A percentile compares a stretch with the other conserved stretches of the same genome.
These are phyloP conservation scores for Pseudeuparius sepicola DNA, from an alignment of 2,888 invertebrate genomes.

Conservation along the genomic window DNA sequence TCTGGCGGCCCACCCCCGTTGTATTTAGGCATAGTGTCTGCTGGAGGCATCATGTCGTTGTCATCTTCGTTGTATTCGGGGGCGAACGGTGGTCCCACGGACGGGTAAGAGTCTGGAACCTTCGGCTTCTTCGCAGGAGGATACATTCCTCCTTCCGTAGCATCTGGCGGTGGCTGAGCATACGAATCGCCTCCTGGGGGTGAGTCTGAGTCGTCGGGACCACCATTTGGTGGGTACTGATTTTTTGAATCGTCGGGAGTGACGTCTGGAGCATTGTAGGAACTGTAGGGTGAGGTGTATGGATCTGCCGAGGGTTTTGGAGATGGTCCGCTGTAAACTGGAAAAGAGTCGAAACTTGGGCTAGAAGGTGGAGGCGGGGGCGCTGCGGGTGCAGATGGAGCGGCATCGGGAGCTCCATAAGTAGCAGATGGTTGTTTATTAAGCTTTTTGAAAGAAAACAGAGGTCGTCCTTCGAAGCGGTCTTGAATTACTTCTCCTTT, in stretches of 20 bases:
- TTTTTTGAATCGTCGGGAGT: slow-evolving; percentile 19
- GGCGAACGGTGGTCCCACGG: slow-evolving; percentile 27
- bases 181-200: background rate
- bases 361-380: slow-evolving; percentile 10
- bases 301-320: slow-evolving; percentile 23
- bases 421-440: slow-evolving; percentile 13
- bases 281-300: slow-evolving; percentile 32
- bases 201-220: background rate
- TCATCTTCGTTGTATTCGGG: slow-evolving; percentile 13
- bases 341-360: slow-evolving; percentile 19
- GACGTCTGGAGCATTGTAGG: slow-evolving; percentile 31
- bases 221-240: too few relatives aligned
- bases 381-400: slow-evolving; percentile 10
- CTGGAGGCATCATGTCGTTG: slow-evolving; percentile 12
- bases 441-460: slow-evolving; percentile 31
- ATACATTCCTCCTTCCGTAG: slow-evolving; percentile 16
- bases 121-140: slow-evolving; percentile 12
- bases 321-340: slow-evolving; percentile 20
- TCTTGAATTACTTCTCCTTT: slow-evolving; percentile 37
- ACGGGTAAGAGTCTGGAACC: slow-evolving; percentile 18
- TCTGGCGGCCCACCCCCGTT: slow-evolving; percentile 22
- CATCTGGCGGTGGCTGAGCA: slow-evolving; percentile 8
- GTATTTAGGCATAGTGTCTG: slow-evolving; percentile 18
- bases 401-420: slow-evolving; percentile 14
- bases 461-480: slow-evolving; percentile 36